Base-by-base conservation (phyloP, 1,140 invertebrate species). In the Zaprionus kolodkinae region DNA sequence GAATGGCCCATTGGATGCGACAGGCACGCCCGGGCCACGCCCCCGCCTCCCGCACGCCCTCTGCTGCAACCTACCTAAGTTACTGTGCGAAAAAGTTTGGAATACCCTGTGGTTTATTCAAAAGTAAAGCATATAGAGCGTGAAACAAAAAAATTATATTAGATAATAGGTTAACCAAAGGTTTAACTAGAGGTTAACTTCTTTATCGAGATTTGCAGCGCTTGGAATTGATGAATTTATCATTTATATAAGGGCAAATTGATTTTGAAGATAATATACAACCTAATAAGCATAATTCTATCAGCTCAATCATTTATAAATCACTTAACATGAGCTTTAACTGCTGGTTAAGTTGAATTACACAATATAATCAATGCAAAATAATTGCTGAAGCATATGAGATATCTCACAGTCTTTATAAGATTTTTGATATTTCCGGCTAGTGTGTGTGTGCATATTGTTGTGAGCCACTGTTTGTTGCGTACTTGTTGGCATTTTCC, bases 1-100 rank as follows among this genome's bases (percentile, higher is more conserved):
- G 81, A 88, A 88, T 78, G 77, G 85, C 73, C 84, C 84, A 87
- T 87, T 88, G 83, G 84, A 77, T 56, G 77, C 84, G 83, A 87
- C 83, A 87, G 76, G 45, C 70, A 66, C n/a, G n/a, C 17, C 61
- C 61, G 15, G 50, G 36, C 60, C 27, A 50, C 45, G 45, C 55
- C 27, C 35, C 21, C n/a, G n/a, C 33, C 27, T 36, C 11, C 33
- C 36, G 12, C 33, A 56, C 48, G 12, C 33, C 61, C 48, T 43
- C 62, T 33, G 21, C 21, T 13, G 30, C 30, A 35, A 36, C 33
- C 52, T 17, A 55, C 15, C 73, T 36, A 77, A 66, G 30, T 36
- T 54, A 62, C 55, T 63, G 61, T 64, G 64, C 66, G 70, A 25
- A 63, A 83, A 87, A 82, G 48, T 72, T 77, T 73, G 48, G 1